phyloP scores from a whole-genome alignment of 2,888 invertebrate genomes.

The Melanchra persicariae region DNA sequence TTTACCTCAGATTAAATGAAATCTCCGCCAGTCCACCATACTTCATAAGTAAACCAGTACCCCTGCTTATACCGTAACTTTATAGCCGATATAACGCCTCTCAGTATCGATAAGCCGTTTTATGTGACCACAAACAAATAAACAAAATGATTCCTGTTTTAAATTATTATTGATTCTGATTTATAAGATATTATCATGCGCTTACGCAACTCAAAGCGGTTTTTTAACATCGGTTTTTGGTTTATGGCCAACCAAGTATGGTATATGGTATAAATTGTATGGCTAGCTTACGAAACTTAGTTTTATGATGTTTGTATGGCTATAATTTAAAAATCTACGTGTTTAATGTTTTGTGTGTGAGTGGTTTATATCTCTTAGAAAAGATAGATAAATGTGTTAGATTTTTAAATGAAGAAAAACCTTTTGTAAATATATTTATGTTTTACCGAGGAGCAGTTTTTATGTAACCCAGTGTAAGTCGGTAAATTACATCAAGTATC shows the following conservation, averaged over 20 bases:
- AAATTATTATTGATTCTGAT: constrained; percentile 61
- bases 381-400: constrained; percentile 23
- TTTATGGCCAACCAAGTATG: constrained; percentile 56
- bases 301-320: constrained; percentile 57
- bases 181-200: constrained; percentile 50
- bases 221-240: constrained; percentile 55
- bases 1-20: too few species aligned
- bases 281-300: constrained; percentile 57
- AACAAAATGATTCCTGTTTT: constrained; percentile 50
- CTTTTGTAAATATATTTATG: too few species aligned
- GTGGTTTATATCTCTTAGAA: constrained; percentile 26
- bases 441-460: too few species aligned
- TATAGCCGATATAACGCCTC: constrained; percentile 20
- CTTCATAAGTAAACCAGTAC: constrained; percentile 8
- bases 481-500: too few species aligned
- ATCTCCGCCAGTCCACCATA: neutral
- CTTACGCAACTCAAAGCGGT: constrained; percentile 54
- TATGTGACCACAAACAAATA: constrained; percentile 47
- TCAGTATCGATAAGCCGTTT: constrained; percentile 39
- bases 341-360: constrained; percentile 38
- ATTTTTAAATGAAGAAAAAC: neutral
- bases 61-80: constrained; percentile 26
- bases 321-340: constrained; percentile 53
- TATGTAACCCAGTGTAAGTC: too few species aligned
- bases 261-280: constrained; percentile 54